Conservation (phyloP, 2,888 invertebrate genomes). For the Ecliptopera silaceata region DNA sequence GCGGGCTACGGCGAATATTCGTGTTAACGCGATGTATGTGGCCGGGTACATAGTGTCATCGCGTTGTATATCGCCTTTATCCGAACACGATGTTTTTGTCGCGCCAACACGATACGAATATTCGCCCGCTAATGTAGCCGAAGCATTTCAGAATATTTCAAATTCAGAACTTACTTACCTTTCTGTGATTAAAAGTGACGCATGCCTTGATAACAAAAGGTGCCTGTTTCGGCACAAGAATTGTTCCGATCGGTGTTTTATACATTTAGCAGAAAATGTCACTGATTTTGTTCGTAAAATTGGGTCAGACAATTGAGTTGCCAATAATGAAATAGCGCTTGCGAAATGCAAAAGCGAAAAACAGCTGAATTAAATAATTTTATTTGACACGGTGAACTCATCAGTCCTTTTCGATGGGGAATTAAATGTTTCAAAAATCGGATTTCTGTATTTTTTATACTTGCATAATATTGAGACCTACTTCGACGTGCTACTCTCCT, state of each 20-base stretch:
- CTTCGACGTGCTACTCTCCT: no score
- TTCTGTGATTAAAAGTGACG: conserved; percentile 21
- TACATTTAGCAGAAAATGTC: conserved; percentile 12
- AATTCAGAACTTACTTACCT: conserved; percentile 8
- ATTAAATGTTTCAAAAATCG: not conserved
- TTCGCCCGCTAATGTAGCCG: no score
- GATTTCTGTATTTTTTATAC: no score
- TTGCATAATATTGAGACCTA: no score
- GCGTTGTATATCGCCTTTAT: no score
- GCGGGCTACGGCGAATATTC: no score
- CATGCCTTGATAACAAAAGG: conserved; percentile 26
- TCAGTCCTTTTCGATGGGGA: not conserved
- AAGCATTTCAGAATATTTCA: not conserved
- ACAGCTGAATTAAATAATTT: conserved; percentile 10
- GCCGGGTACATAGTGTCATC: no score
- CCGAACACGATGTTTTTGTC: no score
- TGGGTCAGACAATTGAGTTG: conserved; percentile 22
- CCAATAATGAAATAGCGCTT: conserved; percentile 15
- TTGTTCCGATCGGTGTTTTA: conserved; percentile 12
- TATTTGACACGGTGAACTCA: conserved; percentile 7
- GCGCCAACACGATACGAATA: no score
- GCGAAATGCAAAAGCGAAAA: conserved; percentile 7
- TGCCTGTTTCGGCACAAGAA: conserved; percentile 6
- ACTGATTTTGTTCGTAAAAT: conserved; percentile 15
- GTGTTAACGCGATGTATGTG: no score